A percentile compares a stretch with the other conserved stretches of the same genome.
Evolutionary conservation across 2,888 invertebrate genomes (phyloP).

Genomic region (Uloborus plumipes): DNA sequence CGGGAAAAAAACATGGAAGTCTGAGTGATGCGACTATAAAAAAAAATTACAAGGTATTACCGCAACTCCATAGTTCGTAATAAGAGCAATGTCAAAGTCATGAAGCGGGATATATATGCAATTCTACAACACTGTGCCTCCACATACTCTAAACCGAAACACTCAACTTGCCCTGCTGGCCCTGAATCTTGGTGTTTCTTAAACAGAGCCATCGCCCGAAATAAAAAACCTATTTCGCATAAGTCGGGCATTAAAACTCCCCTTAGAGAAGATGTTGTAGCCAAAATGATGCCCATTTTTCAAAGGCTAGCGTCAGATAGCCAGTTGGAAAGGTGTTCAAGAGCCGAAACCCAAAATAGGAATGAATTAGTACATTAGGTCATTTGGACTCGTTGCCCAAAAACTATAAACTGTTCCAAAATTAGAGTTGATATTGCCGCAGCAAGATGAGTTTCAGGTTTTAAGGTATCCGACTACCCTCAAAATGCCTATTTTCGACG

Average conservation of each 20-base stretch:
- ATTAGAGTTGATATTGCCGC: no score
- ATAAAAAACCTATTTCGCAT: neutral
- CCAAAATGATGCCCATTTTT: neutral
- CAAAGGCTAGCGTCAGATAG: no score
- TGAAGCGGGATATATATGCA: neutral
- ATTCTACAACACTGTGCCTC: neutral
- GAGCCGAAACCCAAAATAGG: neutral
- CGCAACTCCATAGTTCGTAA: neutral
- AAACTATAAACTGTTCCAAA: neutral
- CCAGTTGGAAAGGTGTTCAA: no score
- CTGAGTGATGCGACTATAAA: no score
- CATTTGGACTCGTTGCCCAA: neutral
- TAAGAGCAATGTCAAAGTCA: neutral
- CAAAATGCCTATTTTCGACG: no score
- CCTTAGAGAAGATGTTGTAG: neutral
- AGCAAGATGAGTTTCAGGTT: no score
- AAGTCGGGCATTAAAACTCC: slow-evolving; percentile 1
- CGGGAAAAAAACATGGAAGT: no score
- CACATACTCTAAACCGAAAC: neutral
- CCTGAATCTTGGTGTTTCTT: no score
- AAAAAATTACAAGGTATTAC: neutral
- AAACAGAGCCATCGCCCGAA: neutral
- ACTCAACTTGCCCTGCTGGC: neutral
- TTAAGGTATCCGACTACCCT: no score
- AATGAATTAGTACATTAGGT: neutral